Conservation (phyloP, 30 jellyfish, hydroid and myxozoan genomes). For the Turritopsis dohrnii region DNA sequence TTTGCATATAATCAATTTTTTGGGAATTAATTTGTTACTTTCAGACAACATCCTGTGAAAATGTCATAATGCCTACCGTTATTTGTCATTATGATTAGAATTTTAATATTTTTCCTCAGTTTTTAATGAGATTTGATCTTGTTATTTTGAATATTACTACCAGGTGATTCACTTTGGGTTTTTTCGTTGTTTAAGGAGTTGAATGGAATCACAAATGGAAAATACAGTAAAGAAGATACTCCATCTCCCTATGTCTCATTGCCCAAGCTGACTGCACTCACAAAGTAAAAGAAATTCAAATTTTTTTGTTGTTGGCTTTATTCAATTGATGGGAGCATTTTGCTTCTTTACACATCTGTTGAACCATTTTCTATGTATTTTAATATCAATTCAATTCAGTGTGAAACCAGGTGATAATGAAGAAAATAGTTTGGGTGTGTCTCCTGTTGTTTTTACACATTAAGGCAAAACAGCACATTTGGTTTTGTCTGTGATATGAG, state of each 20-base stretch:
- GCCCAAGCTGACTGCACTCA: slow-evolving; percentile 71
- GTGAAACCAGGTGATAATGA: too few relatives aligned
- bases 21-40: background rate
- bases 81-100: background rate
- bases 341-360: too few relatives aligned
- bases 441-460: too few relatives aligned
- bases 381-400: too few relatives aligned
- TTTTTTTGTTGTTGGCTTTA: too few relatives aligned
- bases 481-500: too few relatives aligned
- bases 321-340: background rate
- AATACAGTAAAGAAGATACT: slow-evolving; percentile 30
- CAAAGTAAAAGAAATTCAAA: slow-evolving; percentile 36
- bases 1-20: background rate
- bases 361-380: too few relatives aligned
- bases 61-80: background rate
- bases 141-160: background rate
- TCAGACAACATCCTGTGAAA: background rate
- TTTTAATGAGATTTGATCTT: background rate
- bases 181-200: slow-evolving; percentile 47
- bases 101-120: background rate
- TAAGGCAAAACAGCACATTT: too few relatives aligned
- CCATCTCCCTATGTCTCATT: slow-evolving; percentile 53
- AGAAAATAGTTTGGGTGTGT: too few relatives aligned
- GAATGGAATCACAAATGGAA: slow-evolving; percentile 32
- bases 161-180: too few relatives aligned